Conservation (phyloP, 64 coral and sea anemone species). For the Pachyseris speciosa region DNA sequence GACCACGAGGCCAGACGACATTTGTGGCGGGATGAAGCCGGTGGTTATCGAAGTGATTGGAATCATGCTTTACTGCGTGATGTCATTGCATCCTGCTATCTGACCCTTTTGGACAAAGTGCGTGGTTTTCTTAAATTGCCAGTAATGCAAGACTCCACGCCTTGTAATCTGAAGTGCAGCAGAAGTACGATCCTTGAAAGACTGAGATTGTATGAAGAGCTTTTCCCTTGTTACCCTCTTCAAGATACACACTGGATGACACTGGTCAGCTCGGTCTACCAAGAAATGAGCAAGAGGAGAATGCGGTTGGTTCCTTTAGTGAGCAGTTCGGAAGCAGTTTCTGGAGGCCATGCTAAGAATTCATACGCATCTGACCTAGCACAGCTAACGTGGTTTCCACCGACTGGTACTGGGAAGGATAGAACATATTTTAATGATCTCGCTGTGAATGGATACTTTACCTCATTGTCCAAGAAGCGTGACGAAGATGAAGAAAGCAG, state of each 20-base stretch:
- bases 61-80: slow-evolving; percentile 35
- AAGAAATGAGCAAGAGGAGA: background rate
- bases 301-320: slow-evolving; percentile 32
- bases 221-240: slow-evolving; percentile 39
- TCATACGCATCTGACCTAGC: too few relatives aligned
- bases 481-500: too few relatives aligned
- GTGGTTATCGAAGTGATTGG: slow-evolving; percentile 58
- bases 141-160: background rate
- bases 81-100: slow-evolving; percentile 76
- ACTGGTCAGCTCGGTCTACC: slow-evolving; percentile 56
- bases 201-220: slow-evolving; percentile 13
- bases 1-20: slow-evolving; percentile 77
- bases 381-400: slow-evolving; percentile 30
- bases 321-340: background rate
- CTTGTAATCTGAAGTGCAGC: background rate
- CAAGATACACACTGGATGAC: slow-evolving; percentile 46
- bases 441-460: background rate
- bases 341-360: background rate
- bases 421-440: slow-evolving; percentile 50
- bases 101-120: slow-evolving; percentile 31
- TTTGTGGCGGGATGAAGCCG: slow-evolving; percentile 40
- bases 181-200: background rate
- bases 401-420: background rate
- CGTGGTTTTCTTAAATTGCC: slow-evolving; percentile 12
- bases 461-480: background rate